Evolutionary conservation across 2,113 vertebrate species (phyloP).

Genomic region (Sylvia atricapilla): DNA sequence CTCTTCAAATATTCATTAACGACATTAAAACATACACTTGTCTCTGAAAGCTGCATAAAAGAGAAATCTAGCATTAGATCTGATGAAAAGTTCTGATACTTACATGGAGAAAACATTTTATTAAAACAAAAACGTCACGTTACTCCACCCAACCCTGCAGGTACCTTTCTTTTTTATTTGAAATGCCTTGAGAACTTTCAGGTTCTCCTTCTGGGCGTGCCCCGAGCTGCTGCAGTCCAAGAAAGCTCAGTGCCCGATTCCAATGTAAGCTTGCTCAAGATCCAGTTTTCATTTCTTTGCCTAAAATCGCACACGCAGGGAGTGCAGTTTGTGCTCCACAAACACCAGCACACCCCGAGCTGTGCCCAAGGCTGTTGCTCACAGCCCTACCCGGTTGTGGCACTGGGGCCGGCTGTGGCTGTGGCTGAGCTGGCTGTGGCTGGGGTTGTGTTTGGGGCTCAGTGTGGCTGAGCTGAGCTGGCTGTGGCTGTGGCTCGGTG

Average conservation of each 20-base stretch:
- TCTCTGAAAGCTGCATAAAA: background rate
- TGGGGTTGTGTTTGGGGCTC: no score
- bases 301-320: background rate
- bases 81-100: background rate
- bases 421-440: no score
- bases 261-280: background rate
- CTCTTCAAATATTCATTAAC: background rate
- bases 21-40: background rate
- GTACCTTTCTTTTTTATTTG: background rate
- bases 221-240: background rate
- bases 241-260: background rate
- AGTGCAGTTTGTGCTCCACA: background rate
- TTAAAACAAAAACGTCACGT: background rate
- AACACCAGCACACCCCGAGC: background rate
- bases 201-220: background rate
- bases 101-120: background rate
- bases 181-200: background rate
- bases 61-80: background rate
- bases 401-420: no score
- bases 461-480: no score
- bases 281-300: background rate
- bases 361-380: no score
- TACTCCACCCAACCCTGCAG: conserved; percentile 25
- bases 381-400: no score
- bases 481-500: no score